Base-by-base conservation (phyloP, 2,113 vertebrate species). In the Passer domesticus region DNA sequence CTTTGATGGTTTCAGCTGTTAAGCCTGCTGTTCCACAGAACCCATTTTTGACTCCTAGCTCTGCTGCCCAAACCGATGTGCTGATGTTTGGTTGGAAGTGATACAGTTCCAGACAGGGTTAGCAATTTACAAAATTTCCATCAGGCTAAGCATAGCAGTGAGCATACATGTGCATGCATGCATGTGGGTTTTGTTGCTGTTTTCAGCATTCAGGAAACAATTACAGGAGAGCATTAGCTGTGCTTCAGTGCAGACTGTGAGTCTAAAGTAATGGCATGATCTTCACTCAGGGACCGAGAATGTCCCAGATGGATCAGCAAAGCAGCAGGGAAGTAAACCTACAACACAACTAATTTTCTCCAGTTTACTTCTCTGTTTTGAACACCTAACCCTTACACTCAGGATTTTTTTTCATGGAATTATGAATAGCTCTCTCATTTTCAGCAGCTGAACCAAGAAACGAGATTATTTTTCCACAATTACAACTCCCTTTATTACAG, bases 1-100 rank as follows among this genome's bases (percentile, higher is more conserved):
- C 37, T 93, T 95, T 73, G 74, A 89, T 81, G 49, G 52, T 93
- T 96, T 94, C 94, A 90, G 92, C 91, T 97, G 94, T 89, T 96
- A 94, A 92, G 62, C 88, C 87, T 77, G 49, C 47, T 90, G 90
- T 74, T 97, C 73, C 85, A 47, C 16, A 90, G 50, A 82, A 78
- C n/a, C 11, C 43, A 75, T 59, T 86, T 97, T 87, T 74, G 85
- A 11, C 68, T 92, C 72, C 46, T 24, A 23, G 58, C 72, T 91
- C 15, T 84, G 62, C 87, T 96, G 60, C 56, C 94, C 44, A 90
- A 66, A 63, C 85, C 59, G 47, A 74, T 89, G 83, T 75, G 60
- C 62, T 93, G 72, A 85, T 52, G 16, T 70, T 87, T 87, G 52
- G 10, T 70, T 78, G 83, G 87, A 52, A 96, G 70, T 24, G 53